Evolutionary conservation across 2,888 invertebrate genomes (phyloP), one percentile per base, ranked within the genome.

Genomic region (Rhimphoctona megacephalus): DNA sequence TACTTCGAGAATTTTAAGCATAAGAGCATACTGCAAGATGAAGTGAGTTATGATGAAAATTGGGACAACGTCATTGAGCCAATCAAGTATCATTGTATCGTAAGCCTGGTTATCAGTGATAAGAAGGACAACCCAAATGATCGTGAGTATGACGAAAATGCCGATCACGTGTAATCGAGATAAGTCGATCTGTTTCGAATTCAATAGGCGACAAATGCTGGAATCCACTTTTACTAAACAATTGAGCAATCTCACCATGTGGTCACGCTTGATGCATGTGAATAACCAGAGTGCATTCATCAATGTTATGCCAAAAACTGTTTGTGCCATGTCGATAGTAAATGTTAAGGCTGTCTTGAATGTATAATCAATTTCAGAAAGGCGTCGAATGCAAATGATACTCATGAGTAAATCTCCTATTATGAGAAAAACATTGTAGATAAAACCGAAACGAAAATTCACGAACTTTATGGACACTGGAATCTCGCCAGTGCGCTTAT

Each of bases 11-110:
- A 88, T 5, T 30, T 78, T 74, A 0, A 90, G 66, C 5, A 88
- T 66, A 0, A 86, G 25, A 30, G 78, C 83, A 66, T 91, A 91
- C 49, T 90, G 90, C 9, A 88, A 54, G 14, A 88, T 30, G 36
- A 88, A 49, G 70, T 82, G 86, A 2, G 64, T 25, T 2, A 85
- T 30, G n/a, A 91, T 36, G 8, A 69, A 52, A 0, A 11, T 8
- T 0, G 89, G 90, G 5, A 88, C 0, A 0, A 85, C 11, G 14
- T 80, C 64, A 22, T 61, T 36, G 11, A 88, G 1, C 78, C 76
- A 86, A 22, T 73, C 39, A 14, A 70, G 0, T 5, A 57, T 25
- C 2, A 6, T 7, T 0, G 61, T 0, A 0, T 64, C 1, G 4
- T 82, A 74, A 25, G 22, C 33, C 17, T 5, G 5, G 3, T 5